These are phyloP conservation scores for Phania funesta DNA, from an alignment of 2,888 invertebrate genomes.

Conservation along the genomic window DNA sequence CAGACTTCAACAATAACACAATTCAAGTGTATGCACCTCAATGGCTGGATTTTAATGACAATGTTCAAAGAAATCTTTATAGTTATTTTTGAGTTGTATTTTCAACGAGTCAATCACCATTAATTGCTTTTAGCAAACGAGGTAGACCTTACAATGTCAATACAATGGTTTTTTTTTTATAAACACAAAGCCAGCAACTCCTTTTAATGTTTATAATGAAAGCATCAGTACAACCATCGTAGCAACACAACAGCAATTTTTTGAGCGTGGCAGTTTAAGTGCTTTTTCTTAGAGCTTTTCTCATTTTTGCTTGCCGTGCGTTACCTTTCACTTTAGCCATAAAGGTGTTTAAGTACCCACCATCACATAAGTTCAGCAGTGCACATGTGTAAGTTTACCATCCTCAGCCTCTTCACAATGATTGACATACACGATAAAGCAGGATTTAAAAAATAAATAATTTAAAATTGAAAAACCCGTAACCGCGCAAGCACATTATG, in stretches of 20 bases:
- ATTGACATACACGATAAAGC: constrained; percentile 23
- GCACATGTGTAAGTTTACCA: not conserved
- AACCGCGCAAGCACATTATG: constrained; percentile 3
- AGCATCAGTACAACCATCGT: not conserved
- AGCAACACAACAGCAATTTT: not conserved
- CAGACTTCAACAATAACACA: not conserved
- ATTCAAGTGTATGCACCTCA: not conserved
- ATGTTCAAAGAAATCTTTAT: not conserved
- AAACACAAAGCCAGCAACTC: not conserved
- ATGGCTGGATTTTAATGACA: not conserved
- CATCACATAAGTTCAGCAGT: not conserved
- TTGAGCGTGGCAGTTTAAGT: not conserved
- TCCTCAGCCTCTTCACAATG: not conserved
- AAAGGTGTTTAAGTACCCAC: constrained; percentile 24
- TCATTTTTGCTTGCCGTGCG: not conserved
- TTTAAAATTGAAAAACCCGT: not conserved
- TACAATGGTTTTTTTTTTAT: constrained; percentile 18
- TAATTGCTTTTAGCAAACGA: constrained; percentile 28
- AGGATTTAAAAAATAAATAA: constrained; percentile 21
- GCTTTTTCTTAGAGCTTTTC: not conserved
- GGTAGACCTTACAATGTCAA: constrained; percentile 18
- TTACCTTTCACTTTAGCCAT: not conserved
- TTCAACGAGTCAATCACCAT: constrained; percentile 25
- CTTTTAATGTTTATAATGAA: not conserved
- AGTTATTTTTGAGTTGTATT: not conserved